Conservation (phyloP, 2,113 vertebrate genomes). For the Catharus minimus region DNA sequence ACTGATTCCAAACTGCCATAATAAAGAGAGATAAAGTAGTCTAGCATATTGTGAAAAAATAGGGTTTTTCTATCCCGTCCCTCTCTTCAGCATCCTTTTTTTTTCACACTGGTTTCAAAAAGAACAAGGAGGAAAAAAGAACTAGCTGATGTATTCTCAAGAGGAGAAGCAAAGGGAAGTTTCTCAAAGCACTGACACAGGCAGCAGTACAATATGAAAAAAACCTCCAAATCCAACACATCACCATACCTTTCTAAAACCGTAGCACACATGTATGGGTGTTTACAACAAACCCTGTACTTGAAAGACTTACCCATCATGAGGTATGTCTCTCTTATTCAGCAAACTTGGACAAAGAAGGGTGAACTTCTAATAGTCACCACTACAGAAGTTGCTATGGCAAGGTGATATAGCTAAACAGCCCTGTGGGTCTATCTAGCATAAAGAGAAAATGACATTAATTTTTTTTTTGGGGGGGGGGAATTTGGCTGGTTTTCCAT, state of each 20-base stretch:
- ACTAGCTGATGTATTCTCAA: neutral
- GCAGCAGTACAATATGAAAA: rapidly evolving
- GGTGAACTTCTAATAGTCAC: neutral
- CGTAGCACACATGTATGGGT: rapidly evolving
- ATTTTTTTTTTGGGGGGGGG: no score
- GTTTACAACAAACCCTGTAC: neutral
- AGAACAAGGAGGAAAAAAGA: neutral
- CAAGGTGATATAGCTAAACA: neutral
- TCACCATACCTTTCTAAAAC: neutral
- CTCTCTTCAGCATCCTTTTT: rapidly evolving
- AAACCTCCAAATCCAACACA: rapidly evolving
- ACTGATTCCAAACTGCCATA: neutral
- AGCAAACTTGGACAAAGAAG: neutral
- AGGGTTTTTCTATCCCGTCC: rapidly evolving
- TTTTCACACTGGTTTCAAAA: neutral
- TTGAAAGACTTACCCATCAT: neutral
- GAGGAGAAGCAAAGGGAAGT: neutral
- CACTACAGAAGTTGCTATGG: neutral
- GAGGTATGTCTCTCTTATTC: neutral
- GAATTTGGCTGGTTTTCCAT: neutral
- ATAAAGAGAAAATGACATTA: neutral
- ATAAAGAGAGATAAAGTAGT: neutral
- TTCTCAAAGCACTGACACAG: neutral
- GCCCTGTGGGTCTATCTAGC: neutral
- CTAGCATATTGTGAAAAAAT: neutral